Percentiles rank a stretch among this genome's conserved stretches.
Evolutionary conservation across 2,888 invertebrate genomes (phyloP).

Genomic region (Noctua janthe): DNA sequence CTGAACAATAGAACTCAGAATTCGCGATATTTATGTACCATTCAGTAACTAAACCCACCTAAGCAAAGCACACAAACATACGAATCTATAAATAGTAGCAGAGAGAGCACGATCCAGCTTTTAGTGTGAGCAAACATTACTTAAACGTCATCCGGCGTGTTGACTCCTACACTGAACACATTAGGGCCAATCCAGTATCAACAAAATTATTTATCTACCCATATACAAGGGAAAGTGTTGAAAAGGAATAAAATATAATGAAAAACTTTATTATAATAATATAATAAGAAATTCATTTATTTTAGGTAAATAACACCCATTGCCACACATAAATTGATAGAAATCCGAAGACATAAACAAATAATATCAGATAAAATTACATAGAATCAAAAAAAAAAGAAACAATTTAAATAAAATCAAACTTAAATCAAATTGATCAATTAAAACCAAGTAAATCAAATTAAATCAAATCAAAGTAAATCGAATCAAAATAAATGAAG

Average conservation of each 20-base stretch:
- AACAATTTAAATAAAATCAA: too few relatives aligned
- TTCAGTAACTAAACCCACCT: slow-evolving; percentile 12
- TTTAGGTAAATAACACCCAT: too few relatives aligned
- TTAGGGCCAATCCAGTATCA: slow-evolving; percentile 78
- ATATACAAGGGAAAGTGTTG: slow-evolving; percentile 2
- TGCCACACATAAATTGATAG: too few relatives aligned
- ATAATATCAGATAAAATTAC: too few relatives aligned
- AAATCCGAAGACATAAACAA: too few relatives aligned
- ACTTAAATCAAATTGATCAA: too few relatives aligned
- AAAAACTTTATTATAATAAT: background rate
- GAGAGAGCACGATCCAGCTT: slow-evolving; percentile 74
- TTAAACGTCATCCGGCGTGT: slow-evolving; percentile 84
- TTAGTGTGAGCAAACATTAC: slow-evolving; percentile 87
- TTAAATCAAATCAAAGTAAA: too few relatives aligned
- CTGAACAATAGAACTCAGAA: background rate
- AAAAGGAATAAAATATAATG: background rate
- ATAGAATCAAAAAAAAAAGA: too few relatives aligned
- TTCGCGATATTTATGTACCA: background rate
- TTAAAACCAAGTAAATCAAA: too few relatives aligned
- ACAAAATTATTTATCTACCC: slow-evolving; percentile 63
- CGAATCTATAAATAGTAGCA: slow-evolving; percentile 55
- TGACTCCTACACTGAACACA: slow-evolving; percentile 79
- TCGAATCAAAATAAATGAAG: too few relatives aligned
- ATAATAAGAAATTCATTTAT: too few relatives aligned
- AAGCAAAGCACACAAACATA: slow-evolving; percentile 33